Conservation (phyloP, 2,888 invertebrate species). For the Oxycera nigricornis region DNA sequence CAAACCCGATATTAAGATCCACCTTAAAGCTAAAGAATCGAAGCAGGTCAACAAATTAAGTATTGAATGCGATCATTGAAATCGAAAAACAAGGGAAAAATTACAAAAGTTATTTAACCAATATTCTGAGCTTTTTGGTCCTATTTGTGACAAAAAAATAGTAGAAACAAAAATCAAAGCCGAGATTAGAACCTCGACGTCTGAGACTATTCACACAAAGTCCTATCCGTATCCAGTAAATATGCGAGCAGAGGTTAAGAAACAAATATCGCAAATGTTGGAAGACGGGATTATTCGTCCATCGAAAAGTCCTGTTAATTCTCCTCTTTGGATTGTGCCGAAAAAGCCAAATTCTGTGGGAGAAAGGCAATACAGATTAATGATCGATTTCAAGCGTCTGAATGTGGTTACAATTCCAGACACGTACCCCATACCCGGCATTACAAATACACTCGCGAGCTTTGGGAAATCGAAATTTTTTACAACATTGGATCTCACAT, state of each 20-base stretch:
- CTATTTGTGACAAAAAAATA: conserved; percentile 31
- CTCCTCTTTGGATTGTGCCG: background rate
- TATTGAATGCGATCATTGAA: background rate
- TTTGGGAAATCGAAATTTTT: background rate
- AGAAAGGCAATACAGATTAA: no score
- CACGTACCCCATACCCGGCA: background rate
- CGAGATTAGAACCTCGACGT: conserved; percentile 44
- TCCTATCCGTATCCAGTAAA: conserved; percentile 42
- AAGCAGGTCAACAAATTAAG: conserved; percentile 5
- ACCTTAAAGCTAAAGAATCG: background rate
- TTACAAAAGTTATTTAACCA: conserved; percentile 32
- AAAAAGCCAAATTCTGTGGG: conserved; percentile 14
- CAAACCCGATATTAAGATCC: conserved; percentile 9
- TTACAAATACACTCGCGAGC: conserved; percentile 40
- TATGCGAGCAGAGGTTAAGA: conserved; percentile 37
- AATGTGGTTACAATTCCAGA: background rate
- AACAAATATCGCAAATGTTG: conserved; percentile 32
- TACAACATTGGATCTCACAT: no score
- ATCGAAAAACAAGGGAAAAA: background rate
- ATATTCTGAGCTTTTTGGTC: conserved; percentile 34
- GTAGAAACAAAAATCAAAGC: conserved; percentile 41
- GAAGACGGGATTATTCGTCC: background rate
- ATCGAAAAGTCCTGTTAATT: conserved; percentile 48
- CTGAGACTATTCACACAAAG: conserved; percentile 44
- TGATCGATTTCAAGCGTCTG: conserved; percentile 43